Evolutionary conservation across 2,797 vertebrate genomes (phyloP).

Genomic region (Megalops cyprinoides): DNA sequence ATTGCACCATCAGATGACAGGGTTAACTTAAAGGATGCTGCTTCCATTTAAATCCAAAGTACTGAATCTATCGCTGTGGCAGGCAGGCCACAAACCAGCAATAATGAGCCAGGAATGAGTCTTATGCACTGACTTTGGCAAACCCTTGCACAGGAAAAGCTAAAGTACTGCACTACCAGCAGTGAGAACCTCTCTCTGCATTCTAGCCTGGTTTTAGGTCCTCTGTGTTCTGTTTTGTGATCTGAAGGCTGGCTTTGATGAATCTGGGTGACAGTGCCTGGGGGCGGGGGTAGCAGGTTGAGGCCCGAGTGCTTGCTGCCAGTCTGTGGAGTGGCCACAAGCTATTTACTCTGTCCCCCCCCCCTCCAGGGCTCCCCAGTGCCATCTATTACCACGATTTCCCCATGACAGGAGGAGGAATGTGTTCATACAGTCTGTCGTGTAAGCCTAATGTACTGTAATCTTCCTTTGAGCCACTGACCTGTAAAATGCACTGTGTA

Average conservation of each 20-base stretch:
- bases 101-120: neutral
- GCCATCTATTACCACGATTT: slow-evolving; percentile 19
- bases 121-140: neutral
- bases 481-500: slow-evolving; percentile 20
- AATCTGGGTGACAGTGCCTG: neutral
- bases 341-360: neutral
- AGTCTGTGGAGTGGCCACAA: neutral
- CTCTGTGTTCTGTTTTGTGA: neutral
- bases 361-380: too few species aligned
- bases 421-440: slow-evolving; percentile 2
- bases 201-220: neutral
- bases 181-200: too few species aligned
- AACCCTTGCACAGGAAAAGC: too few species aligned
- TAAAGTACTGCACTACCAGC: too few species aligned
- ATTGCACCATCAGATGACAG: neutral
- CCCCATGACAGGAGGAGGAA: neutral
- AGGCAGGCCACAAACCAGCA: neutral
- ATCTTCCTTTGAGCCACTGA: slow-evolving; percentile 26
- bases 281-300: neutral
- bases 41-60: neutral
- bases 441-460: slow-evolving; percentile 22
- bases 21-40: neutral
- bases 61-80: neutral
- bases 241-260: neutral
- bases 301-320: neutral